phyloP scores from a whole-genome alignment of 1,140 invertebrate genomes.

The Drosophila biarmipes region DNA sequence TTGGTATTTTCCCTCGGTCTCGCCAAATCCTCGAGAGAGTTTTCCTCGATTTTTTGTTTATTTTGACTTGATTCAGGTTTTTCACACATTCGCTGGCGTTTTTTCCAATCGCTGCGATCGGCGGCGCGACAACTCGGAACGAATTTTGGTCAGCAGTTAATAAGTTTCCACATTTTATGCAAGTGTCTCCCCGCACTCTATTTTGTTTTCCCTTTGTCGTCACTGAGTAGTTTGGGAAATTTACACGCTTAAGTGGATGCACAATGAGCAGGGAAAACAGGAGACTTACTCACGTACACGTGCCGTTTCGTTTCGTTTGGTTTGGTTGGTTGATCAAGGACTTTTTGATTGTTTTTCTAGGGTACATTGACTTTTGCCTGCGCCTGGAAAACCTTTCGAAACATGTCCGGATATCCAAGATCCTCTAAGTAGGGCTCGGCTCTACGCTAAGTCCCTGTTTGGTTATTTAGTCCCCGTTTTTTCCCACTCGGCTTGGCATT shows the following conservation, averaged over 20 bases:
- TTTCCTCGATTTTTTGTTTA: constrained; percentile 47
- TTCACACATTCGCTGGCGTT: constrained; percentile 75
- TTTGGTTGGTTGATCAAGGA: constrained; percentile 25
- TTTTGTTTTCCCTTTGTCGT: constrained; percentile 34
- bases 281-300: constrained; percentile 53
- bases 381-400: constrained; percentile 24
- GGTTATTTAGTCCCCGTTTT: constrained; percentile 54
- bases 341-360: constrained; percentile 57
- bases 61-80: constrained; percentile 63
- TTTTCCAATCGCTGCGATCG: constrained; percentile 40
- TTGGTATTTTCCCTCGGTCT: constrained; percentile 59
- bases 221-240: constrained; percentile 65
- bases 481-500: constrained; percentile 54
- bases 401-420: constrained; percentile 30
- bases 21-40: constrained; percentile 75
- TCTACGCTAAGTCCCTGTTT: constrained; percentile 69
- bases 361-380: constrained; percentile 76
- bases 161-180: constrained; percentile 82
- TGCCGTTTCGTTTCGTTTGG: constrained; percentile 31
- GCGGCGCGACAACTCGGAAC: constrained; percentile 30
- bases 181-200: constrained; percentile 55
- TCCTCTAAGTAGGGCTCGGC: constrained; percentile 64
- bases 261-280: constrained; percentile 25
- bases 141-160: constrained; percentile 69
- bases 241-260: constrained; percentile 66